These are phyloP conservation scores for Myopa testacea DNA, from an alignment of 2,888 invertebrate species.

Conservation along the genomic window DNA sequence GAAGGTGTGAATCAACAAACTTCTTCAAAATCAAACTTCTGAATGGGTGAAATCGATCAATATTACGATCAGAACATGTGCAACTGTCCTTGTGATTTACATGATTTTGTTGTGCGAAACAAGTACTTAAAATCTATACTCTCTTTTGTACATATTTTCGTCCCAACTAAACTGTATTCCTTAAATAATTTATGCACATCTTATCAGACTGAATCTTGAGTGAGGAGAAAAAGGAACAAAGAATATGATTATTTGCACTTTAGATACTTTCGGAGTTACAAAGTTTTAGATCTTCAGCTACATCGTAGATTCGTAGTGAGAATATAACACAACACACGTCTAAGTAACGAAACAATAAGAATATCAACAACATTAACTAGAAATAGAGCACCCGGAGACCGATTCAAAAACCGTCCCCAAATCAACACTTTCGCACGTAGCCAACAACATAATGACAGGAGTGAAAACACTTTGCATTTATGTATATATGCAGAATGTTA, in stretches of 20 bases:
- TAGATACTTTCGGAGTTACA: background rate
- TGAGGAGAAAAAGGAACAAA: background rate
- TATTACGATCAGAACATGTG: too few relatives aligned
- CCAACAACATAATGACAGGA: constrained; percentile 28
- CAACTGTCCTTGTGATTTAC: too few relatives aligned
- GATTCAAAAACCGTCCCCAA: constrained; percentile 31
- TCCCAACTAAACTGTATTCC: constrained; percentile 15
- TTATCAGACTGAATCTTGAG: background rate
- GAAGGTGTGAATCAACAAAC: too few relatives aligned
- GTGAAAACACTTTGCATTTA: constrained; percentile 28
- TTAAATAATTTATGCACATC: constrained; percentile 27
- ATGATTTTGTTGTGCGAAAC: background rate
- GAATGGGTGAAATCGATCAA: too few relatives aligned
- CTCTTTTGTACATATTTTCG: background rate
- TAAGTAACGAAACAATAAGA: background rate
- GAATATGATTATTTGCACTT: constrained; percentile 25
- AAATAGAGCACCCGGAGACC: background rate
- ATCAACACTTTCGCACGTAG: constrained; percentile 36
- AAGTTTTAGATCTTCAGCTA: background rate
- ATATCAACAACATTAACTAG: background rate
- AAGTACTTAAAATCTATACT: background rate
- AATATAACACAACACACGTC: background rate
- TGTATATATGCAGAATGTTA: constrained; percentile 1
- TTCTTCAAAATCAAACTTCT: too few relatives aligned
- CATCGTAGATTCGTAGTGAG: constrained; percentile 1